A percentile compares a stretch with the other conserved stretches of the same genome.
phyloP scores from a whole-genome alignment of 1,140 invertebrate species.

The Drosophila paulistorum region DNA sequence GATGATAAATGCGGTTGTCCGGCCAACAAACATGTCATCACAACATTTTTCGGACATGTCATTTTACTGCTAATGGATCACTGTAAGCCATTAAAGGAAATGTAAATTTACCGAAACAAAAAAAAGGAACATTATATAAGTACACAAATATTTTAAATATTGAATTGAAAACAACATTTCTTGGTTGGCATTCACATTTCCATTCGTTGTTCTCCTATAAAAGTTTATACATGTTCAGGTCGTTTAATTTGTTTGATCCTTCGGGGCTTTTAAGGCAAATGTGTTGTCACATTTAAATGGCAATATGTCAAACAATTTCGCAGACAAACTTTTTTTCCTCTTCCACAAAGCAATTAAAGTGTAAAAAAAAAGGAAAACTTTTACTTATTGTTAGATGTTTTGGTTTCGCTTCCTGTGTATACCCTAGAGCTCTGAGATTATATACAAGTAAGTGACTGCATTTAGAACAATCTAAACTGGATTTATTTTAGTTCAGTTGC shows the following conservation, averaged over 20 bases:
- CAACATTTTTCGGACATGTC: not conserved
- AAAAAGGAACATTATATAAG: not conserved
- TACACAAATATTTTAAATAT: too few relatives aligned
- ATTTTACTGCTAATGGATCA: slow-evolving; percentile 1
- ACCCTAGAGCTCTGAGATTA: not conserved
- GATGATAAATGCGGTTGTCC: not conserved
- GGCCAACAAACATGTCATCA: slow-evolving; percentile 8
- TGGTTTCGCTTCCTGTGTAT: not conserved
- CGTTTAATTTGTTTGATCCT: not conserved
- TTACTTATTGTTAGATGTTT: slow-evolving; percentile 5
- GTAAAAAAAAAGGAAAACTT: not conserved
- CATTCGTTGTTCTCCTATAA: not conserved
- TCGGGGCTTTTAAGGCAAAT: slow-evolving; percentile 2
- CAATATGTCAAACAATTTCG: slow-evolving; percentile 10
- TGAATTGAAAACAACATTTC: too few relatives aligned
- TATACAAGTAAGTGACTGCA: too few relatives aligned
- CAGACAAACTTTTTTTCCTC: slow-evolving; percentile 4
- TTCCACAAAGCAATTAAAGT: not conserved
- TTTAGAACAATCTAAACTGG: too few relatives aligned
- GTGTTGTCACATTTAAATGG: not conserved
- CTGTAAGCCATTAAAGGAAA: not conserved
- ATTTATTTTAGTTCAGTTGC: too few relatives aligned
- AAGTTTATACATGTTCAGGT: not conserved
- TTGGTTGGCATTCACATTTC: not conserved
- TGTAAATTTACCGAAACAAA: not conserved